phyloP scores from a whole-genome alignment of 1,140 invertebrate genomes.

The Hydropsyche tenuis region DNA sequence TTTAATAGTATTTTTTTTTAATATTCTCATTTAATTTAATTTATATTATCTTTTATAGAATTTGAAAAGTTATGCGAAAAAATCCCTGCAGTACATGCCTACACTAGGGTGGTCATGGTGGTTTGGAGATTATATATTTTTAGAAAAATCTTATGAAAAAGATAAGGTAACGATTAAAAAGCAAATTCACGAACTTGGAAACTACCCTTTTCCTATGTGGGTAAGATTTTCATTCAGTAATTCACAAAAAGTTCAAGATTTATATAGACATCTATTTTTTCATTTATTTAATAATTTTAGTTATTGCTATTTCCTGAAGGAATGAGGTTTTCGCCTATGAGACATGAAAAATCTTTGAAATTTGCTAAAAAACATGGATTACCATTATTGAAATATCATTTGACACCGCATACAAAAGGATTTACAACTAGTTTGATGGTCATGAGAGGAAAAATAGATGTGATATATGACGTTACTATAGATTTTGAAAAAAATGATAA shows the following conservation, averaged over 20 bases:
- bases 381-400: slow-evolving; percentile 84
- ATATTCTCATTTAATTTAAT: slow-evolving; percentile 11
- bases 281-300: slow-evolving; percentile 57
- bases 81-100: slow-evolving; percentile 78
- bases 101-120: slow-evolving; percentile 94
- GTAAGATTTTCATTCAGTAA: slow-evolving; percentile 59
- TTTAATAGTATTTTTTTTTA: slow-evolving; percentile 10
- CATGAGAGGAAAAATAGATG: slow-evolving; percentile 76
- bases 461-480: slow-evolving; percentile 86
- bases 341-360: slow-evolving; percentile 85
- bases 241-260: background rate
- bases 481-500: slow-evolving; percentile 73
- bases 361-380: slow-evolving; percentile 87
- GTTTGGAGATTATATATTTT: slow-evolving; percentile 90
- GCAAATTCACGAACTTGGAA: slow-evolving; percentile 80
- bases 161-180: slow-evolving; percentile 81
- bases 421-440: slow-evolving; percentile 79
- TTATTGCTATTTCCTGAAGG: slow-evolving; percentile 91
- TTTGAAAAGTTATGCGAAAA: no score
- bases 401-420: slow-evolving; percentile 89
- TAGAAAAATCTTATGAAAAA: slow-evolving; percentile 89
- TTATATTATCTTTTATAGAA: slow-evolving; percentile 2
- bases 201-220: slow-evolving; percentile 90
- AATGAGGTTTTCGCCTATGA: slow-evolving; percentile 87
- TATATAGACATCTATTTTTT: background rate